Conservation (phyloP, 2,113 vertebrate species). For the Platichthys flesus region DNA sequence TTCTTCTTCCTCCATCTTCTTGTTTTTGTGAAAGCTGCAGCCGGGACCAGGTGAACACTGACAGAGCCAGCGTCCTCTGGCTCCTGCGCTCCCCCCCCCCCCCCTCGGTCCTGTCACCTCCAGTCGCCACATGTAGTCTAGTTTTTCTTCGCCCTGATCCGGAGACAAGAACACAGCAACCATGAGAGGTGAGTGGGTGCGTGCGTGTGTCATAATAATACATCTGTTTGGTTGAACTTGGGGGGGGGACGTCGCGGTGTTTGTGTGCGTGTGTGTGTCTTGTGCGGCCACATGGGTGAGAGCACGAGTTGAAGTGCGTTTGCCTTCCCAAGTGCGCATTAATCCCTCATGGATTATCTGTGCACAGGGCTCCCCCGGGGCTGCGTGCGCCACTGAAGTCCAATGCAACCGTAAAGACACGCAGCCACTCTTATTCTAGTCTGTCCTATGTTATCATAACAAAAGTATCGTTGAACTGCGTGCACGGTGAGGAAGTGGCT, state of each 20-base stretch:
- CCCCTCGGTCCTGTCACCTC: conserved; percentile 17
- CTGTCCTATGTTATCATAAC: not conserved
- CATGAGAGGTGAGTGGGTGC: conserved; percentile 81
- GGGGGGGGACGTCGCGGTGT: not conserved
- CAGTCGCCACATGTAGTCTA: conserved; percentile 70
- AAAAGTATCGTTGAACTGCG: not conserved
- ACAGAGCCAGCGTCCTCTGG: conserved; percentile 28
- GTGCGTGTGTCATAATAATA: not conserved
- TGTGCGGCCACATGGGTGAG: conserved; percentile 60
- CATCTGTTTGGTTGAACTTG: not conserved
- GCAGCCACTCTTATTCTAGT: not conserved
- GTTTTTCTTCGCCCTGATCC: conserved; percentile 27
- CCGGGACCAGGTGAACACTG: conserved; percentile 58
- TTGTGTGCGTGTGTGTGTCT: not conserved
- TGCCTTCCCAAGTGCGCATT: conserved; percentile 66
- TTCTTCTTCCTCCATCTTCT: too few species aligned
- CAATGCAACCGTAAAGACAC: not conserved
- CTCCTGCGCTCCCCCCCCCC: conserved; percentile 13
- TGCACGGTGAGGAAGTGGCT: not conserved
- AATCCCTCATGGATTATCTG: conserved; percentile 73
- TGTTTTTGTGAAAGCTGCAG: conserved; percentile 7
- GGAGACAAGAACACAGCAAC: conserved; percentile 45
- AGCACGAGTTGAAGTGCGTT: conserved; percentile 54
- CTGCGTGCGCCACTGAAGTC: conserved; percentile 16
- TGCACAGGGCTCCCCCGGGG: conserved; percentile 33